phyloP scores from a whole-genome alignment of 1,140 invertebrate genomes.

The Drosophila subpulchrella region DNA sequence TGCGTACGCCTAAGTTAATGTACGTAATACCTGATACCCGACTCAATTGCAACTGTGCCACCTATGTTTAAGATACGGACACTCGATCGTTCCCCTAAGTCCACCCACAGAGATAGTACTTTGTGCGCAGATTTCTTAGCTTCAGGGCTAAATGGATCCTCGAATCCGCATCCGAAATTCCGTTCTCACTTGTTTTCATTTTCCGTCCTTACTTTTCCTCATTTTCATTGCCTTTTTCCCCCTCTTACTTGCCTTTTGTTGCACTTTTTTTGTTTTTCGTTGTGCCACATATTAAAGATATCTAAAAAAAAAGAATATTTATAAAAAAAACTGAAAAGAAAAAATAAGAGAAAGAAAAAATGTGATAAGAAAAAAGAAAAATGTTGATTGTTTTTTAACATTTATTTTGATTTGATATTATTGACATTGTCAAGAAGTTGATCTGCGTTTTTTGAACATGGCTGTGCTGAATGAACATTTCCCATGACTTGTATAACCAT shows the following conservation, averaged over 20 bases:
- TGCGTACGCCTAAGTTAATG: slow-evolving; percentile 25
- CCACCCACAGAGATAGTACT: slow-evolving; percentile 1
- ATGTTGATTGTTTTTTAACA: slow-evolving; percentile 50
- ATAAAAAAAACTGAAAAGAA: slow-evolving; percentile 21
- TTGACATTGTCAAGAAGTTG: slow-evolving; percentile 93
- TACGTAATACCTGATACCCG: slow-evolving; percentile 15
- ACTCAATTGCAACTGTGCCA: slow-evolving; percentile 31
- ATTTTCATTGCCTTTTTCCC: slow-evolving; percentile 20
- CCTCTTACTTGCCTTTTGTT: slow-evolving; percentile 46
- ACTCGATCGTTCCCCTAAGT: slow-evolving; percentile 16
- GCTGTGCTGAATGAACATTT: slow-evolving; percentile 86
- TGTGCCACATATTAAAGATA: slow-evolving; percentile 33
- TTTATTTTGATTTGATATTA: slow-evolving; percentile 60
- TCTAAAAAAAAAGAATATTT: background rate
- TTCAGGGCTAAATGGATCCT: slow-evolving; percentile 3
- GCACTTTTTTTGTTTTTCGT: slow-evolving; percentile 55
- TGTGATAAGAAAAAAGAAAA: slow-evolving; percentile 16
- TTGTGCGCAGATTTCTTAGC: slow-evolving; percentile 21
- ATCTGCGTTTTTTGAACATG: slow-evolving; percentile 95
- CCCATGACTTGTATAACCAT: slow-evolving; percentile 45
- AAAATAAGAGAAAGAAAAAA: slow-evolving; percentile 12
- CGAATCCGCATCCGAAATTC: slow-evolving; percentile 13
- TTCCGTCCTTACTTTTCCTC: slow-evolving; percentile 22
- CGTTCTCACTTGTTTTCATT: slow-evolving; percentile 11
- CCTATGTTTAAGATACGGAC: slow-evolving; percentile 38